phyloP scores from a whole-genome alignment of 2,113 vertebrate species.

The Equus przewalskii region DNA sequence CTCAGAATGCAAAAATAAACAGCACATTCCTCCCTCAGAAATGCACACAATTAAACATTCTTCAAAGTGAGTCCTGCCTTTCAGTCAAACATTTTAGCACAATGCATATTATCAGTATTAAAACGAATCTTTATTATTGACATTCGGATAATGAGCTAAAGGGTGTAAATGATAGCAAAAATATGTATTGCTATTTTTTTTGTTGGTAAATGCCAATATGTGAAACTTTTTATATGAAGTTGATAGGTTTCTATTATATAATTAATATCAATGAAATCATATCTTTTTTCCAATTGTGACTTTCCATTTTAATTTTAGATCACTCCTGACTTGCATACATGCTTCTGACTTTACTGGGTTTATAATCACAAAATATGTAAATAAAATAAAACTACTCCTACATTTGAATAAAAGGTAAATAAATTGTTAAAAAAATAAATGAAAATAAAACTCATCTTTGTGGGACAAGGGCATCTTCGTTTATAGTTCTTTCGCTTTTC shows the following conservation, averaged over 20 bases:
- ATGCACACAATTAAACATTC: not conserved
- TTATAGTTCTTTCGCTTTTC: not conserved
- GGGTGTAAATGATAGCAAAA: not conserved
- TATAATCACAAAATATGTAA: not conserved
- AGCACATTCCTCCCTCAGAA: not conserved
- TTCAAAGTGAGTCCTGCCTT: conserved; percentile 14
- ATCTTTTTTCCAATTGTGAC: not conserved
- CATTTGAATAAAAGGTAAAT: not conserved
- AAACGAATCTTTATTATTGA: not conserved
- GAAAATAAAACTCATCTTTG: not conserved
- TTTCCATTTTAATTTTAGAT: conserved; percentile 4
- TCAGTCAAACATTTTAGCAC: conserved; percentile 3
- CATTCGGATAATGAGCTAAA: not conserved
- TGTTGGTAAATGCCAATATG: not conserved
- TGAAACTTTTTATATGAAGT: not conserved
- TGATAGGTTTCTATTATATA: not conserved
- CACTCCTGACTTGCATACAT: not conserved
- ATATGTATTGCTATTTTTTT: not conserved
- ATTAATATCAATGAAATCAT: not conserved
- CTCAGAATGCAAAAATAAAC: conserved; percentile 48
- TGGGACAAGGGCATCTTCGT: not conserved
- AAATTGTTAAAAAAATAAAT: not conserved
- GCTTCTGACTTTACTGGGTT: not conserved
- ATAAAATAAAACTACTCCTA: not conserved
- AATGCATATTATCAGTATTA: not conserved